phyloP scores from a whole-genome alignment of 2,888 invertebrate genomes.

The Yponomeuta cagnagella region DNA sequence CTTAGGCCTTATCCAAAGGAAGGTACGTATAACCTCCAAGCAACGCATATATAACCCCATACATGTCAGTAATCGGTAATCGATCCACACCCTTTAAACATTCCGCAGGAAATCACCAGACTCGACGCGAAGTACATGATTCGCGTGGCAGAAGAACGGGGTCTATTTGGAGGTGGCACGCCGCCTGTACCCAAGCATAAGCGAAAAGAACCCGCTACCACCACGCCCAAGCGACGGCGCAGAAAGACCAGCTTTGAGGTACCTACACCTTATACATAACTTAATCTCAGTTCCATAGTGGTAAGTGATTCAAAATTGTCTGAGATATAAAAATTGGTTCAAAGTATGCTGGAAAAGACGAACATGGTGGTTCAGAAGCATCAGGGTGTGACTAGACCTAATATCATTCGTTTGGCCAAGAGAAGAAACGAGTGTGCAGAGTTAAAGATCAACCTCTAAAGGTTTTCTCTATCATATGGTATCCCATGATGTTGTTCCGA shows the following conservation, averaged over 20 bases:
- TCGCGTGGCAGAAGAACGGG: conserved; percentile 86
- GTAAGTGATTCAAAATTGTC: not conserved
- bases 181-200: conserved; percentile 49
- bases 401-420: no score
- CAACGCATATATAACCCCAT: conserved; percentile 13
- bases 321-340: no score
- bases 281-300: not conserved
- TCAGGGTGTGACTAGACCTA: no score
- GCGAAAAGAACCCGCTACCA: conserved; percentile 43
- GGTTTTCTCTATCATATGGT: no score
- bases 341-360: no score
- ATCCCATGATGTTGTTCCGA: no score
- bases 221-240: conserved; percentile 36
- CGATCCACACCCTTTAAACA: not conserved
- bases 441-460: no score
- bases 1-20: conserved; percentile 81
- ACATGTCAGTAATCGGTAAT: not conserved
- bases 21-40: conserved; percentile 17
- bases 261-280: not conserved
- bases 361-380: no score
- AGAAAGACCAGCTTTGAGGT: conserved; percentile 56
- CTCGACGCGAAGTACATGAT: conserved; percentile 90
- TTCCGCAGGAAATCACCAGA: conserved; percentile 79
- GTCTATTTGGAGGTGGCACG: conserved; percentile 80
- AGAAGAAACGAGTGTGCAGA: no score